These are phyloP conservation scores for Lobophora halterata DNA, from an alignment of 2,888 invertebrate species.

Conservation along the genomic window DNA sequence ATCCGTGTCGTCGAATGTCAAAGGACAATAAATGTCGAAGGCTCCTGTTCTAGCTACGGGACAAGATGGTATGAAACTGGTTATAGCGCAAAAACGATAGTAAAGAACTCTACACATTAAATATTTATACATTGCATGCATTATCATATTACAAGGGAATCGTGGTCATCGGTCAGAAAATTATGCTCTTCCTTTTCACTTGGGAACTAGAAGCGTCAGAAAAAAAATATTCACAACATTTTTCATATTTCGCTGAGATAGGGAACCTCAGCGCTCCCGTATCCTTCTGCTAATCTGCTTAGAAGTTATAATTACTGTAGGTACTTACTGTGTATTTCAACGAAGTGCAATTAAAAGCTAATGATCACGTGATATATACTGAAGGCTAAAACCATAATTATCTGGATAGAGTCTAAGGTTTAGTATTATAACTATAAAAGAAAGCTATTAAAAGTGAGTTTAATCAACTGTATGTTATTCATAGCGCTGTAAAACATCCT, in stretches of 20 bases:
- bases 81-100: conserved; percentile 70
- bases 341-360: conserved; percentile 33
- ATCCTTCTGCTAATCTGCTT: conserved; percentile 37
- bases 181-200: conserved; percentile 76
- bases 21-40: too few relatives aligned
- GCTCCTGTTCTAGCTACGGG: conserved; percentile 56
- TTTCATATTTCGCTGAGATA: conserved; percentile 30
- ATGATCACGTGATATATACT: conserved; percentile 45
- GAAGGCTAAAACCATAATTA: conserved; percentile 46
- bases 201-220: conserved; percentile 51
- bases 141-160: conserved; percentile 79
- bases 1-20: too few relatives aligned
- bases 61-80: conserved; percentile 63
- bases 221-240: conserved; percentile 39
- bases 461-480: conserved; percentile 43
- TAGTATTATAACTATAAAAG: conserved; percentile 51
- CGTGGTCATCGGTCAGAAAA: conserved; percentile 76
- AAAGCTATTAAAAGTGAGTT: conserved; percentile 46
- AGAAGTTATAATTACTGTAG: conserved; percentile 37
- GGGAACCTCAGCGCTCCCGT: conserved; percentile 39
- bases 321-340: conserved; percentile 25
- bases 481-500: conserved; percentile 28
- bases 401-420: conserved; percentile 42
- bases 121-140: conserved; percentile 75
- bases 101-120: conserved; percentile 69